Evolutionary conservation across 2,797 vertebrate species (phyloP).

Genomic region (Ceryle rudis): DNA sequence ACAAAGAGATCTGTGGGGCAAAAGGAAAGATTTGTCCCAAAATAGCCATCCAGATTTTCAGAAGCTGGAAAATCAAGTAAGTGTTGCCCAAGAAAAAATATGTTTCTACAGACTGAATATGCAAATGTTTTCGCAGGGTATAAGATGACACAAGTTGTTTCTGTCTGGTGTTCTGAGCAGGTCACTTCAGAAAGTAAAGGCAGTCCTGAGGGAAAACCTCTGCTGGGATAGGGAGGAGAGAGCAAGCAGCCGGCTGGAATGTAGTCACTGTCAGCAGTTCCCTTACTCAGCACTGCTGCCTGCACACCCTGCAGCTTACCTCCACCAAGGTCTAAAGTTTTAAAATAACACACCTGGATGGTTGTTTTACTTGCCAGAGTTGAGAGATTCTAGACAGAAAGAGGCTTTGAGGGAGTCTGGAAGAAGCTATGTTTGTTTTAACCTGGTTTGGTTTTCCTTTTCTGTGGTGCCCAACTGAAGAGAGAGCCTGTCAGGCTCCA

Average conservation of each 20-base stretch:
- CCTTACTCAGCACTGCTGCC: not conserved
- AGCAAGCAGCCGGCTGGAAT: not conserved
- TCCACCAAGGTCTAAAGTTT: not conserved
- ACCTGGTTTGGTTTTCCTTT: constrained; percentile 12
- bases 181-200: not conserved
- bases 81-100: not conserved
- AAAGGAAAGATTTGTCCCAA: not conserved
- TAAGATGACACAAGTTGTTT: not conserved
- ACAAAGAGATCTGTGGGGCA: not conserved
- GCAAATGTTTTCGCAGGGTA: not conserved
- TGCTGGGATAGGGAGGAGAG: not conserved
- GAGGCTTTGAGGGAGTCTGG: constrained; percentile 21
- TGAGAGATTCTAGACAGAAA: not conserved
- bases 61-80: not conserved
- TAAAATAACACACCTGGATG: constrained; percentile 41
- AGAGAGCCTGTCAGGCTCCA: not conserved
- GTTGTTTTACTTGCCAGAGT: constrained; percentile 14
- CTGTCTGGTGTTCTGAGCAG: not conserved
- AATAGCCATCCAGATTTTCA: not conserved
- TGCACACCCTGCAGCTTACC: not conserved
- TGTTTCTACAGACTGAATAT: not conserved
- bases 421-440: constrained; percentile 46
- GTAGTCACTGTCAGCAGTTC: not conserved
- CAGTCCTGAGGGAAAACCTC: not conserved
- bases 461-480: not conserved